These are phyloP conservation scores for Terrapene triunguis DNA, from an alignment of 2,113 vertebrate genomes.

Conservation along the genomic window DNA sequence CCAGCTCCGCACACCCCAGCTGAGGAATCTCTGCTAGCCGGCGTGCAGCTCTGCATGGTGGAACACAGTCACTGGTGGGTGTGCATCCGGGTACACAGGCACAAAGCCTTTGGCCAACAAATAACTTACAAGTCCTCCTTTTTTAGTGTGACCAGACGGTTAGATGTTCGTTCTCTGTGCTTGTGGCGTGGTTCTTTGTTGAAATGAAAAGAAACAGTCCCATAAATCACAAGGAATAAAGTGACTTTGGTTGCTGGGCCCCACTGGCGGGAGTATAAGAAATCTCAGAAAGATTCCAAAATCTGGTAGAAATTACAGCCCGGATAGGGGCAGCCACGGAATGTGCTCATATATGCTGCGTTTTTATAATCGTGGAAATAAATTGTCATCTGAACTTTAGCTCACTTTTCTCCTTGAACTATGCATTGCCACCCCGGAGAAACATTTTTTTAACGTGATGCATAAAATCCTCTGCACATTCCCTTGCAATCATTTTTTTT, in stretches of 20 bases:
- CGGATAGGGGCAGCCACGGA: background rate
- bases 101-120: rapidly evolving
- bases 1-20: background rate
- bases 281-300: background rate
- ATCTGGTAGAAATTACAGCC: background rate
- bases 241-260: background rate
- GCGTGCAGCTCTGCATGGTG: background rate
- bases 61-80: background rate
- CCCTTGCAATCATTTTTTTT: background rate
- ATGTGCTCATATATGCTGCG: background rate
- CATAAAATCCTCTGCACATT: background rate
- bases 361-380: background rate
- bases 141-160: rapidly evolving
- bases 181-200: rapidly evolving
- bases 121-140: background rate
- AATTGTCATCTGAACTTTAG: background rate
- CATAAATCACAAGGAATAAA: rapidly evolving
- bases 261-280: background rate
- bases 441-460: background rate
- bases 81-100: rapidly evolving
- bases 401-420: background rate
- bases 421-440: background rate
- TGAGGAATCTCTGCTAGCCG: background rate
- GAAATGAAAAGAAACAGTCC: rapidly evolving
- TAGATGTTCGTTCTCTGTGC: background rate